These are phyloP conservation scores for Apostichopus japonicus DNA, from an alignment of 35 echinoderm and acorn worm species.

Conservation along the genomic window DNA sequence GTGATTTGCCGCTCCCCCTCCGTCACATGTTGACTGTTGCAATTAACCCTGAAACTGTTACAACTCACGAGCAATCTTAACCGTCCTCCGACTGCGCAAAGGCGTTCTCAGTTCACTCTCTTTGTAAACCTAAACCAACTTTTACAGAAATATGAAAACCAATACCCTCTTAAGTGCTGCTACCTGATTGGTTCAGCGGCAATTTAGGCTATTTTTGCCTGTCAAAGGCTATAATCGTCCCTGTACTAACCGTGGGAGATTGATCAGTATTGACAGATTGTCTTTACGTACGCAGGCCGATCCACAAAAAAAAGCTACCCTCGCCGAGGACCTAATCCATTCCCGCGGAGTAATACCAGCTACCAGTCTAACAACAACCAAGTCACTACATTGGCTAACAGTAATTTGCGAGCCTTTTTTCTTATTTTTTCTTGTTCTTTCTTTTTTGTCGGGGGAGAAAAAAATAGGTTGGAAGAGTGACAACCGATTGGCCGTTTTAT, in stretches of 20 bases:
- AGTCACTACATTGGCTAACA: neutral
- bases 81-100: slow-evolving; percentile 8
- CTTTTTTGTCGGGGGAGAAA: neutral
- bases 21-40: slow-evolving; percentile 19
- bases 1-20: slow-evolving; percentile 31
- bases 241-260: slow-evolving; percentile 4
- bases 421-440: too few species aligned
- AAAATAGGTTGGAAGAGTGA: slow-evolving; percentile 34
- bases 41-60: slow-evolving; percentile 51
- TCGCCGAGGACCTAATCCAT: slow-evolving; percentile 24
- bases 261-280: neutral
- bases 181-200: neutral
- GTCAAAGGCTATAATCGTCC: slow-evolving; percentile 42
- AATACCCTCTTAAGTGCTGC: slow-evolving; percentile 39
- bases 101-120: slow-evolving; percentile 37
- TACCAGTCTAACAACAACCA: neutral
- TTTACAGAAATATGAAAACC: slow-evolving; percentile 49
- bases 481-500: neutral
- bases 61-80: slow-evolving; percentile 2
- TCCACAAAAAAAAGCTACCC: neutral
- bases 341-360: slow-evolving; percentile 28
- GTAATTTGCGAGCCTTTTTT: neutral
- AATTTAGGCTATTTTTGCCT: slow-evolving; percentile 38
- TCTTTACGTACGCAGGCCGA: slow-evolving; percentile 19
- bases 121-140: slow-evolving; percentile 46